Percentiles rank a stretch among this genome's conserved stretches.
Evolutionary conservation across 2,113 vertebrate species (phyloP).

Genomic region (Brienomyrus brachyistius): DNA sequence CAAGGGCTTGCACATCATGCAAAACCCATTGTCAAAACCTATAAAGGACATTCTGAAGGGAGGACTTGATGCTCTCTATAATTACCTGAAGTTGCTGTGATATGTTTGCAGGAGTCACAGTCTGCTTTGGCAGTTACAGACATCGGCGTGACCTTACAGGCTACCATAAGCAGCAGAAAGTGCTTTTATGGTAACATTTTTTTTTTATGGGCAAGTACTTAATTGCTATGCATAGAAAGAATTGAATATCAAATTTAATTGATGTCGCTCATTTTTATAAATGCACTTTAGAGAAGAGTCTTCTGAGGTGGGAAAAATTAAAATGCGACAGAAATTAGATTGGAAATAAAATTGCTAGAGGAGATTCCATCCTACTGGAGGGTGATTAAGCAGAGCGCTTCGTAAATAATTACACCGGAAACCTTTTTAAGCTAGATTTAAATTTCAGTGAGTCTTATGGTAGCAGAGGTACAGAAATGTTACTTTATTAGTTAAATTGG

Average conservation of each 20-base stretch:
- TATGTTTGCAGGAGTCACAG: not conserved
- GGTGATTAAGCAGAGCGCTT: not conserved
- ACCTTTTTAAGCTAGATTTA: not conserved
- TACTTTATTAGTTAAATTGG: not conserved
- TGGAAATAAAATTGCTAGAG: not conserved
- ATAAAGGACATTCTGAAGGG: constrained; percentile 74
- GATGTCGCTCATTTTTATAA: not conserved
- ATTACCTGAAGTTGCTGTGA: constrained; percentile 69
- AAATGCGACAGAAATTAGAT: not conserved
- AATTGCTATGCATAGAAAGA: not conserved
- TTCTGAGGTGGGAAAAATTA: not conserved
- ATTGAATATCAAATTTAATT: constrained; percentile 8
- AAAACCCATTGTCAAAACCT: constrained; percentile 80
- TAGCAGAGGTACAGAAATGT: not conserved
- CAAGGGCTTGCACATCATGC: constrained; percentile 84
- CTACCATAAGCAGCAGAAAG: not conserved
- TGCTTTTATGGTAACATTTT: not conserved
- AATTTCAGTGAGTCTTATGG: not conserved
- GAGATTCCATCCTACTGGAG: not conserved
- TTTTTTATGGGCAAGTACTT: not conserved
- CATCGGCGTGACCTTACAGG: not conserved
- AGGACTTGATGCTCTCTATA: constrained; percentile 69
- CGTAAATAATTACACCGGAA: not conserved
- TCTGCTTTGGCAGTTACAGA: not conserved
- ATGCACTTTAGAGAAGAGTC: not conserved